Conservation (phyloP, 2,113 vertebrate species). For the Bubo bubo region DNA sequence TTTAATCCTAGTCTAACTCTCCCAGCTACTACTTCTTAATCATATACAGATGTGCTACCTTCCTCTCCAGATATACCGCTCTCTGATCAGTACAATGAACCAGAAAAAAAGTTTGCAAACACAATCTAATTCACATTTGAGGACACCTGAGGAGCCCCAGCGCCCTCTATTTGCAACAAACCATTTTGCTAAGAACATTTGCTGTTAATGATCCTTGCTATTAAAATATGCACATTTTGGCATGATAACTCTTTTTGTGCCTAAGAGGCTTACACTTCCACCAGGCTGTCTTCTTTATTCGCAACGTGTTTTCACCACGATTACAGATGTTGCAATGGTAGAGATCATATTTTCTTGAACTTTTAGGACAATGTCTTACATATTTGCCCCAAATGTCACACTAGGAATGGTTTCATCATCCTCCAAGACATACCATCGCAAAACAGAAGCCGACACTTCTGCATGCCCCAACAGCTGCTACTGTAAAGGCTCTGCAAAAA, state of each 20-base stretch:
- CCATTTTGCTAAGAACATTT: constrained; percentile 61
- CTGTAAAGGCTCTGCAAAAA: neutral
- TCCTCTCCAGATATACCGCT: neutral
- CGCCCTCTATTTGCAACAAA: constrained; percentile 62
- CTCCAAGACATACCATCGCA: neutral
- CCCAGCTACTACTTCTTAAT: neutral
- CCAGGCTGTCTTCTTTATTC: neutral
- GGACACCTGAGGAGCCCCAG: constrained; percentile 52
- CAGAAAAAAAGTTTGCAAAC: constrained; percentile 47
- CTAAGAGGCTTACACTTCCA: neutral
- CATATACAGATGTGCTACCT: neutral
- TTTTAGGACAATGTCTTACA: neutral
- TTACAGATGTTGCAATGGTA: neutral
- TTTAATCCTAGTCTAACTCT: neutral
- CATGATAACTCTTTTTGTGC: constrained; percentile 11
- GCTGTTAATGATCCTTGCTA: constrained; percentile 59
- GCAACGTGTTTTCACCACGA: neutral
- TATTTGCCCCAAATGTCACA: neutral
- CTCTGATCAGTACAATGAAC: constrained; percentile 39
- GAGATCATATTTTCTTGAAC: neutral
- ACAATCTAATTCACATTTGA: constrained; percentile 52
- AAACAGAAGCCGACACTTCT: neutral
- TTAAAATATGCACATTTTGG: constrained; percentile 56
- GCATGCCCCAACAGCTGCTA: neutral
- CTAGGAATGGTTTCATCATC: neutral